Evolutionary conservation across 2,113 vertebrate genomes (phyloP).

Genomic region (Gobiocypris rarus): DNA sequence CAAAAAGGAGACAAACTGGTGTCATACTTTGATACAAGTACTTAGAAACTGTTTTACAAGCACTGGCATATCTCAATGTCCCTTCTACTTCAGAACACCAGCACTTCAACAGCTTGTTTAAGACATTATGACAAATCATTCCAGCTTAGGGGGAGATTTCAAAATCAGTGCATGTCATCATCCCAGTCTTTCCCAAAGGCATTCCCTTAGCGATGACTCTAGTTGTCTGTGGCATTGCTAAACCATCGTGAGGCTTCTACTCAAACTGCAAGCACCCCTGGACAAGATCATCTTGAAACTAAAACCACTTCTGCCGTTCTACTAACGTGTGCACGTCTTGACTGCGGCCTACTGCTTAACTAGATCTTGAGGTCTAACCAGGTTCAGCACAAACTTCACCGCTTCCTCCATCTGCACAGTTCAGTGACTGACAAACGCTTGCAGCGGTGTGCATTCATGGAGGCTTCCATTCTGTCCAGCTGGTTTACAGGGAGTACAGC

Average conservation of each 20-base stretch:
- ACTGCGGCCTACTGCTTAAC: slow-evolving; percentile 29
- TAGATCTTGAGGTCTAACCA: slow-evolving; percentile 39
- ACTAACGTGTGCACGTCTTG: background rate
- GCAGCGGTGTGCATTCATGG: slow-evolving; percentile 52
- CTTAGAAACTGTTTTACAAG: slow-evolving; percentile 63
- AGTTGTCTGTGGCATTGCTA: slow-evolving; percentile 32
- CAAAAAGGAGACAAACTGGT: slow-evolving; percentile 57
- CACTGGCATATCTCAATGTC: slow-evolving; percentile 72
- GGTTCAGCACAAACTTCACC: slow-evolving; percentile 38
- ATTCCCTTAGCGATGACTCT: slow-evolving; percentile 25
- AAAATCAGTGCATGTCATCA: background rate
- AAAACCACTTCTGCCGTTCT: background rate
- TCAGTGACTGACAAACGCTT: slow-evolving; percentile 46
- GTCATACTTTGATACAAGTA: slow-evolving; percentile 45
- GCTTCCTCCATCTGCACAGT: slow-evolving; percentile 47
- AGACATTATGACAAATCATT: slow-evolving; percentile 57
- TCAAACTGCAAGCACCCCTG: slow-evolving; percentile 34
- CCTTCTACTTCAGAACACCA: slow-evolving; percentile 75
- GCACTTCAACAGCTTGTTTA: slow-evolving; percentile 73
- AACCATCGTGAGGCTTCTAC: slow-evolving; percentile 16
- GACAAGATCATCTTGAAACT: slow-evolving; percentile 34
- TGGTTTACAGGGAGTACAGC: slow-evolving; percentile 80
- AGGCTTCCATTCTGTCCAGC: slow-evolving; percentile 72
- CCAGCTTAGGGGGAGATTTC: slow-evolving; percentile 47
- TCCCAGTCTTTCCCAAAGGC: slow-evolving; percentile 28